Base-by-base conservation (phyloP, 2,888 invertebrate genomes). In the Nemotelus pantherinus region DNA sequence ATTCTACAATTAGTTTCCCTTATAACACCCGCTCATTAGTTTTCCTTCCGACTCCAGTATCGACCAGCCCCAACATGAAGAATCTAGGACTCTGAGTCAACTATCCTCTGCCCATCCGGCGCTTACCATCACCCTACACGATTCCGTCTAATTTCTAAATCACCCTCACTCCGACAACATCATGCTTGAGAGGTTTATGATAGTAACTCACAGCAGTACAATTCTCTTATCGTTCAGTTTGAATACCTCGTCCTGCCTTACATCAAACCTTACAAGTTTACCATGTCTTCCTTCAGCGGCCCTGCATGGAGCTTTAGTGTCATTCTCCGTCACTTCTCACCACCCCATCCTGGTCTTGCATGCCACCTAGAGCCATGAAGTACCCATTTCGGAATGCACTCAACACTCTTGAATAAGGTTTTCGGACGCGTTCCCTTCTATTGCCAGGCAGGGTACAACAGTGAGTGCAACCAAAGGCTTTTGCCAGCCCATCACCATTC, bases 21-120 rank as follows among this genome's bases (percentile, higher is more conserved):
- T 78, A 78, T 78, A 79, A 79, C 79, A 79, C 79, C 79, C 78
- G 77, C 79, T 79, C 78, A 79, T 79, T 79, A 79, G 79, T 79
- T 79, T 78, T 71, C 74, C 74, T 74, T 60, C 60, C 60, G 48
- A 74, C 74, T 74, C 41, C 63, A 63, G 43, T 48, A 55, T 63
- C 48, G 48, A 60, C 60, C 63, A 3, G 50, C 60, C 63, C 74
- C 72, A 72, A 48, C 47, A 10, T 39, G 50, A 60, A 44, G 48
- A 74, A 74, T 68, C 47, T 58, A 64, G 71, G 25, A 25, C 77
- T 67, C 53, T n/a, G 53, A 76, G 60, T 72, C 71, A 60, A 48
- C 78, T 67, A 65, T 53, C 55, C 72, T 57, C 45, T 25, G 39
- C 57, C 44, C 63, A 44, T n/a, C 41, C 63, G 68, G 43, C 65